phyloP scores from a whole-genome alignment of 1,140 invertebrate genomes.

The Piezodorus guildinii region DNA sequence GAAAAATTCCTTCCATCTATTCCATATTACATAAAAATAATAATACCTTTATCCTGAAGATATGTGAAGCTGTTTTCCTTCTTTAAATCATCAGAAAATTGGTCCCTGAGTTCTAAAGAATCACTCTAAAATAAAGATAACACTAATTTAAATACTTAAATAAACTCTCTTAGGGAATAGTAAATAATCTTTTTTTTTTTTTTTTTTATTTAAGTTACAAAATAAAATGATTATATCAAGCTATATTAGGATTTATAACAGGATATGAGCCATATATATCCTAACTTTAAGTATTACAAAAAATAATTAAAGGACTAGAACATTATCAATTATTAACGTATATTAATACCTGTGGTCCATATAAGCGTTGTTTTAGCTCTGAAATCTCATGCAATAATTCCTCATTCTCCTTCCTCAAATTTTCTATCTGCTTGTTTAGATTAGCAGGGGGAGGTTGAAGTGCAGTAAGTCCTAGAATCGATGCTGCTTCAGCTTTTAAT shows the following conservation, averaged over 20 bases:
- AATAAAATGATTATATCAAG: too few relatives aligned
- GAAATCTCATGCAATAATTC: neutral
- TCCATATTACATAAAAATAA: too few relatives aligned
- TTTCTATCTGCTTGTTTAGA: conserved; percentile 6
- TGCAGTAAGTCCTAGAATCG: conserved; percentile 47
- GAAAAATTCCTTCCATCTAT: too few relatives aligned
- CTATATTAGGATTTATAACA: too few relatives aligned
- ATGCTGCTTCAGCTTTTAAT: conserved; percentile 51
- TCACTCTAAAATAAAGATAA: neutral
- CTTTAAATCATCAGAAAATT: neutral
- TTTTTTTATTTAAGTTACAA: too few relatives aligned
- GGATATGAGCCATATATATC: too few relatives aligned
- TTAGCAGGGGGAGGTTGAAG: conserved; percentile 17
- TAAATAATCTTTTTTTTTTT: too few relatives aligned
- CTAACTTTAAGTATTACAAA: too few relatives aligned
- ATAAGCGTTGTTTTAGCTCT: neutral
- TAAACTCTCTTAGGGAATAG: too few relatives aligned
- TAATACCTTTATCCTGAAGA: conserved; percentile 9
- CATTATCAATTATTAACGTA: too few relatives aligned
- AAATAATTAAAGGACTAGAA: too few relatives aligned
- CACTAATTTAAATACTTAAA: neutral
- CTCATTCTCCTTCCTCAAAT: conserved; percentile 14
- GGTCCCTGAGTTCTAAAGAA: neutral
- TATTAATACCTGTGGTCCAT: too few relatives aligned
- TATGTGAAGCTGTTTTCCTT: neutral